phyloP scores from a whole-genome alignment of 2,888 invertebrate species.

The Rotaria magnacalcarata region DNA sequence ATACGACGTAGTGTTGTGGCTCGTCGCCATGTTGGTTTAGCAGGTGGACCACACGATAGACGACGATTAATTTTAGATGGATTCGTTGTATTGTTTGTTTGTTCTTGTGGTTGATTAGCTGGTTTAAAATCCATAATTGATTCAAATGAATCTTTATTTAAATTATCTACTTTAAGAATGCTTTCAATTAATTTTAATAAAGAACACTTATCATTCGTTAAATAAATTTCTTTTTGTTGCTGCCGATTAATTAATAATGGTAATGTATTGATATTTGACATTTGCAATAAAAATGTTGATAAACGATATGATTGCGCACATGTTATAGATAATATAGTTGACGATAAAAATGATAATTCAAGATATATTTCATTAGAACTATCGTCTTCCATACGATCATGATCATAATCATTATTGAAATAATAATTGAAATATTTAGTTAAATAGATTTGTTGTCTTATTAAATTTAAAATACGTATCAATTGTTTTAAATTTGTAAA shows the following conservation, averaged over 20 bases:
- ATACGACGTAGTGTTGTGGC: not conserved
- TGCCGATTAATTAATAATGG: not conserved
- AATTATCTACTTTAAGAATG: not conserved
- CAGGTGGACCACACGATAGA: slow-evolving; percentile 16
- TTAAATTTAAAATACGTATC: not conserved
- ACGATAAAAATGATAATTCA: slow-evolving; percentile 20
- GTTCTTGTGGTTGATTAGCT: not conserved
- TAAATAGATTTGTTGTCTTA: not conserved
- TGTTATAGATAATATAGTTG: not conserved
- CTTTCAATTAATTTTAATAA: not conserved
- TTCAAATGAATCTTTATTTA: not conserved
- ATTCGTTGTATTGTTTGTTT: not conserved
- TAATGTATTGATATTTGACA: not conserved
- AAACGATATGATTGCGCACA: not conserved
- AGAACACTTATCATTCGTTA: not conserved
- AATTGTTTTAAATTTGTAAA: slow-evolving; percentile 9
- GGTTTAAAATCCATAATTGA: not conserved
- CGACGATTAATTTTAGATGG: not conserved
- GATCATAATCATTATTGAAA: not conserved
- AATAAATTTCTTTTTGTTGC: slow-evolving; percentile 1
- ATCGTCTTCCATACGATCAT: not conserved
- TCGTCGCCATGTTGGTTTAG: not conserved
- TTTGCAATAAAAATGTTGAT: not conserved
- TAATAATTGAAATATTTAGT: not conserved
- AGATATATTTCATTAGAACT: not conserved